Evolutionary conservation across 2,113 vertebrate species (phyloP).

Genomic region (Cervus canadensis): DNA sequence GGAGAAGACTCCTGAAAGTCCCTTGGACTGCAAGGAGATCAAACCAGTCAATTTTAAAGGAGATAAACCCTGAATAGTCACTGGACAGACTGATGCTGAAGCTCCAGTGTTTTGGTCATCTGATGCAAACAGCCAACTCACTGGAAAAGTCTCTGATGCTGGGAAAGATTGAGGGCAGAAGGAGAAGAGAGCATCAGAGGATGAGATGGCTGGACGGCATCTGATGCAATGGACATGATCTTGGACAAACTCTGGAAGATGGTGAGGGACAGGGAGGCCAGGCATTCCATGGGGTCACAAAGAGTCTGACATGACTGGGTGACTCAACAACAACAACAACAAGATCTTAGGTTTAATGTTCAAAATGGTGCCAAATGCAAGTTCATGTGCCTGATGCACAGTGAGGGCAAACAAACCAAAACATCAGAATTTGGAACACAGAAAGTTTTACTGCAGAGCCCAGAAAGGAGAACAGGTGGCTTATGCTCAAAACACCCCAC

Average conservation of each 20-base stretch:
- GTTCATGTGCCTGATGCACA: not conserved
- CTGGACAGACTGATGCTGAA: not conserved
- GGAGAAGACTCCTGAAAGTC: not conserved
- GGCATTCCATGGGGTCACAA: not conserved
- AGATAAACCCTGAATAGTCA: not conserved
- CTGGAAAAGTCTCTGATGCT: not conserved
- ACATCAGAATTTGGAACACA: not conserved
- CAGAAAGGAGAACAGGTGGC: not conserved
- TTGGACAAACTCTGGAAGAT: not conserved
- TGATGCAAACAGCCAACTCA: not conserved
- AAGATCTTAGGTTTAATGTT: not conserved
- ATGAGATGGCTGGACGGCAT: not conserved
- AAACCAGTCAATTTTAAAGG: not conserved
- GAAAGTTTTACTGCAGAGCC: not conserved
- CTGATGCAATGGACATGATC: not conserved
- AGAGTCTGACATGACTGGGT: fast-evolving
- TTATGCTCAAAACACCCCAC: not conserved
- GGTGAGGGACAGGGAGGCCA: not conserved
- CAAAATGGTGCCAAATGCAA: not conserved
- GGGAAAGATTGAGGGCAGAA: not conserved
- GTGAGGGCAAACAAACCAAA: not conserved
- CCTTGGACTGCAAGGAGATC: not conserved
- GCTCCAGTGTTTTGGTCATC: not conserved
- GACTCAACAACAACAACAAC: not conserved
- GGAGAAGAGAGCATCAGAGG: not conserved